Percentiles rank a stretch among this genome's conserved stretches.
These are phyloP conservation scores for Euleptes europaea DNA, from an alignment of 2,113 vertebrate species.

Conservation along the genomic window DNA sequence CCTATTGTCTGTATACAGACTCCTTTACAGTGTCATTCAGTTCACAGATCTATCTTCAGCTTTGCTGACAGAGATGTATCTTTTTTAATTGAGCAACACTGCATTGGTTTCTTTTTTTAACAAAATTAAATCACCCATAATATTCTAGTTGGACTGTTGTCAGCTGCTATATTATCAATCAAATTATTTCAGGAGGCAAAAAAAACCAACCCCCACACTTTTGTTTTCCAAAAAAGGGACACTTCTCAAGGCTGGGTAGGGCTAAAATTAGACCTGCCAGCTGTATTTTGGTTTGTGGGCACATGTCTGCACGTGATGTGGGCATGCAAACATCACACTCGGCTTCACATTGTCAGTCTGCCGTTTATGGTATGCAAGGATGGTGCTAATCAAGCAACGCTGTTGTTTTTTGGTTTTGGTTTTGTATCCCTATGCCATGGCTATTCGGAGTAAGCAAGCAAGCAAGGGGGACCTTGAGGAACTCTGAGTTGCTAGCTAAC, in stretches of 20 bases:
- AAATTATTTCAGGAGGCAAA: conserved; percentile 69
- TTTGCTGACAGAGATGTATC: conserved; percentile 39
- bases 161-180: conserved; percentile 77
- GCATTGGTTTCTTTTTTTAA: conserved; percentile 35
- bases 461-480: too few relatives aligned
- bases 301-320: conserved; percentile 72
- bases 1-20: not conserved
- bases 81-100: conserved; percentile 47
- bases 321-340: conserved; percentile 63
- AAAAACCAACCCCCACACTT: not conserved
- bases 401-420: not conserved
- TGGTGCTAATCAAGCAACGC: not conserved
- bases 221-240: conserved; percentile 74
- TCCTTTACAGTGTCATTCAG: conserved; percentile 44
- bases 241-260: conserved; percentile 69
- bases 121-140: conserved; percentile 42
- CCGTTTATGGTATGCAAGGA: conserved; percentile 9
- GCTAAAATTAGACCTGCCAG: conserved; percentile 80
- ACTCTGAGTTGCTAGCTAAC: too few relatives aligned
- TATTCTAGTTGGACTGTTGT: conserved; percentile 60
- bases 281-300: conserved; percentile 78
- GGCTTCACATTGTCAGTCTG: conserved; percentile 45
- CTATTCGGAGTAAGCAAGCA: not conserved
- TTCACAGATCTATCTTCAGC: conserved; percentile 47
- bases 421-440: not conserved